Evolutionary conservation across 1,140 invertebrate species (phyloP).

Genomic region (Tetramorium alpestre): DNA sequence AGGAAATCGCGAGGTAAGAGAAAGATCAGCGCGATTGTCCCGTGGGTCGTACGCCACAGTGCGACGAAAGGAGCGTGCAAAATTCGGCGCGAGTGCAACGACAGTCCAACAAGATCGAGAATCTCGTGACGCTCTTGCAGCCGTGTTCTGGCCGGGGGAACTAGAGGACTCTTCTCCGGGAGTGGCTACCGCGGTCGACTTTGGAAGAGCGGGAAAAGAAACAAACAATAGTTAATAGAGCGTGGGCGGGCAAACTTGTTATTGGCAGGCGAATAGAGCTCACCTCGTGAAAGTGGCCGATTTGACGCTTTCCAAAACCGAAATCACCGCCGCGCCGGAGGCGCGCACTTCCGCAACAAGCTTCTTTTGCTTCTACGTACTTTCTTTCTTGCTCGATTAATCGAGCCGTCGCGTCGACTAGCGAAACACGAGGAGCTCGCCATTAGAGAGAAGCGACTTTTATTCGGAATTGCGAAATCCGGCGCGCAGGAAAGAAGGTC

Average conservation of each 20-base stretch:
- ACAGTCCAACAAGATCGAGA: conserved; percentile 20
- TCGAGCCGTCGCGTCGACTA: background rate
- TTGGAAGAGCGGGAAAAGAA: background rate
- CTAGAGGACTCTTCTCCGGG: background rate
- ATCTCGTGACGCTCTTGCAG: conserved; percentile 32
- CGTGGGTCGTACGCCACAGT: background rate
- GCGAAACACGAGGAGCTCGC: background rate
- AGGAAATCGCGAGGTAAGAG: background rate
- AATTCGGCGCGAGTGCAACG: conserved; percentile 45
- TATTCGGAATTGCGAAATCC: background rate
- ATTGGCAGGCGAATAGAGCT: conserved; percentile 8
- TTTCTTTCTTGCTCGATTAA: conserved; percentile 49
- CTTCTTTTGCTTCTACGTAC: conserved; percentile 24
- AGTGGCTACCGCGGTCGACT: background rate
- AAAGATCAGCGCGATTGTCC: conserved; percentile 26
- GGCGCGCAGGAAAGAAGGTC: background rate
- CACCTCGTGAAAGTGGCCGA: conserved; percentile 27
- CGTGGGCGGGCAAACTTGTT: background rate
- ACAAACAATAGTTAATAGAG: conserved; percentile 34
- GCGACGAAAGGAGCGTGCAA: conserved; percentile 21
- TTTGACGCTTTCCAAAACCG: conserved; percentile 40
- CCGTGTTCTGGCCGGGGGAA: too few relatives aligned
- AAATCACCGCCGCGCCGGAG: conserved; percentile 21
- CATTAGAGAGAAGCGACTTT: background rate
- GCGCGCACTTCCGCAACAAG: conserved; percentile 8